Conservation (phyloP, 2,797 vertebrate genomes). For the Megaceryle alcyon region DNA sequence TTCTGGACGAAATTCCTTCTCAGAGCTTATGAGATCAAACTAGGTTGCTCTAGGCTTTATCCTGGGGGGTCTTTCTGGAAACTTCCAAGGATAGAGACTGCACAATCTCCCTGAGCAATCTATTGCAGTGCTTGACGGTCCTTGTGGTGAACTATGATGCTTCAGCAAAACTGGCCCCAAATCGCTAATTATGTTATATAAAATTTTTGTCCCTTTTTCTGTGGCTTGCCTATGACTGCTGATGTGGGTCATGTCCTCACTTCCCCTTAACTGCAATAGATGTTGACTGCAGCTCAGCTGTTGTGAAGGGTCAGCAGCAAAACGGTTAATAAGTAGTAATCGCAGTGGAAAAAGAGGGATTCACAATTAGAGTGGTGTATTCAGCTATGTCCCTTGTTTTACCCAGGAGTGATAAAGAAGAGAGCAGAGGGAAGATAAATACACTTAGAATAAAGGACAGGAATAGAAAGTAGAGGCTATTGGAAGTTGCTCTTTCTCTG, state of each 20-base stretch:
- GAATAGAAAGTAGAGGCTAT: background rate
- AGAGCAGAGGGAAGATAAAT: constrained; percentile 7
- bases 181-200: background rate
- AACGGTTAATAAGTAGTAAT: background rate
- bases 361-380: background rate
- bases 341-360: background rate
- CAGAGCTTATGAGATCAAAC: background rate
- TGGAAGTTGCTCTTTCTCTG: background rate
- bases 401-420: background rate
- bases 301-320: constrained; percentile 9
- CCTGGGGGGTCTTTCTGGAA: background rate
- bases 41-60: background rate
- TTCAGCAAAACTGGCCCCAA: background rate
- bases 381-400: background rate
- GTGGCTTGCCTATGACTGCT: background rate
- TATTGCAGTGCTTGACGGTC: background rate
- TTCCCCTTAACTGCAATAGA: background rate
- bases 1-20: background rate
- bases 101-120: background rate
- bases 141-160: background rate
- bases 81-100: background rate
- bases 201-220: background rate
- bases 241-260: background rate
- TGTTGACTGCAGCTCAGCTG: background rate
- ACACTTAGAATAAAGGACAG: background rate